Base-by-base conservation (phyloP, 2,113 vertebrate genomes). In the Amia ocellicauda region DNA sequence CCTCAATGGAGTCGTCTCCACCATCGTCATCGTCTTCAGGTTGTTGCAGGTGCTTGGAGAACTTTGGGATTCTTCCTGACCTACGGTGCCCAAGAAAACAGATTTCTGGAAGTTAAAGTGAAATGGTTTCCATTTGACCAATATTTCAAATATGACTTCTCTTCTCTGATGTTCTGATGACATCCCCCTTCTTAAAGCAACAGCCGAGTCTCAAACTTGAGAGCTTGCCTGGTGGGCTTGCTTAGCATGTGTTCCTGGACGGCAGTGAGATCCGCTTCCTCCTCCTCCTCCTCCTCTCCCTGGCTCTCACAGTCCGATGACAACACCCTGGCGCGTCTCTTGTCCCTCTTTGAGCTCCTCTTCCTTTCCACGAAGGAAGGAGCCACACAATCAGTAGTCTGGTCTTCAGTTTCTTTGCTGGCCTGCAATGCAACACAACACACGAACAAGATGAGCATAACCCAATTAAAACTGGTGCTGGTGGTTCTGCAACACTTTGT, bases 1-100 rank as follows among this genome's bases (percentile, higher is more conserved):
- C 11, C 55, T 68, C 60, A 24, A 74, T 58, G 14, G 79, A 51
- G 9, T 66, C 66, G 2, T 66, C 54, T n/a, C n/a, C n/a, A n/a
- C n/a, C n/a, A n/a, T n/a, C n/a, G 11, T 80, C 76, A 3, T 85
- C 80, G 51, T 81, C 79, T 31, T 70, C 56, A 1, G 83, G 31
- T 56, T 84, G 86, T 3, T 70, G 85, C 57, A 88, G 60, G 10
- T 67, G 76, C 69, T 79, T 67, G 23, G 69, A 77, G 24, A 77
- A 78, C 76, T 88, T 89, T 19, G 87, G 87, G 3, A 85, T 68
- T 68, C 89, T 80, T n/a, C 89, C 82, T 11, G 61, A 79, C 41
- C 81, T 85, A 26, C 7, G n/a, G 59, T 23, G 5, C 11, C 7
- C 41, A 2, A 28, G 5, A 41, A n/a, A n/a, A n/a, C n/a, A n/a